Conservation (phyloP, 2,888 invertebrate genomes). For the Stramonita haemastoma region DNA sequence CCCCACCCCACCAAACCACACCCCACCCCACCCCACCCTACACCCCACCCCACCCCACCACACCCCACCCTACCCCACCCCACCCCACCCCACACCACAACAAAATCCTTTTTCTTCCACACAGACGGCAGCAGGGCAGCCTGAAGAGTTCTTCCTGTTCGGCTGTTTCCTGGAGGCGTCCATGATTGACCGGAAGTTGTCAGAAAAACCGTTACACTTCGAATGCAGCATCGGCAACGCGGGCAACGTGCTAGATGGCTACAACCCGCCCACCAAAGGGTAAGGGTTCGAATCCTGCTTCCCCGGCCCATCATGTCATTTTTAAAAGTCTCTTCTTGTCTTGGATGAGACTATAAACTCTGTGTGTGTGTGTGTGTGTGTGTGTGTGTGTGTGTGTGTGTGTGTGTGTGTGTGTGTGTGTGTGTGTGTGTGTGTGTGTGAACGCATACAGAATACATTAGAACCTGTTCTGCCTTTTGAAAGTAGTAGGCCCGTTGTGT, state of each 20-base stretch:
- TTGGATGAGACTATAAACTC: not conserved
- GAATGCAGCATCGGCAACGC: constrained; percentile 93
- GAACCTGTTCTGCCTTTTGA: too few species aligned
- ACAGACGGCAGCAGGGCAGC: constrained; percentile 85
- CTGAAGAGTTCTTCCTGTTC: constrained; percentile 91
- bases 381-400: not conserved
- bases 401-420: not conserved
- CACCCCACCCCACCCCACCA: too few species aligned
- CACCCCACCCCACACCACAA: too few species aligned
- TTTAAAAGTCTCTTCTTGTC: too few species aligned
- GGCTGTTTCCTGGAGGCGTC: constrained; percentile 88
- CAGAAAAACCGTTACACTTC: constrained; percentile 87
- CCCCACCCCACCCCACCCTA: too few species aligned
- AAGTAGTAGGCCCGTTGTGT: too few species aligned
- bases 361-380: not conserved
- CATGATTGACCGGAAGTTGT: constrained; percentile 90
- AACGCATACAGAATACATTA: too few species aligned
- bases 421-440: not conserved
- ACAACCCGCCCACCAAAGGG: constrained; percentile 77
- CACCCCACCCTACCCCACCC: too few species aligned
- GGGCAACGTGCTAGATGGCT: constrained; percentile 89
- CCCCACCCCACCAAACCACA: too few species aligned
- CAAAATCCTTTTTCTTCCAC: not conserved
- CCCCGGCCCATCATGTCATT: too few species aligned
- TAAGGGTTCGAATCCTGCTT: not conserved